Base-by-base conservation (phyloP, 2,888 invertebrate genomes). In the Eristalis arbustorum region DNA sequence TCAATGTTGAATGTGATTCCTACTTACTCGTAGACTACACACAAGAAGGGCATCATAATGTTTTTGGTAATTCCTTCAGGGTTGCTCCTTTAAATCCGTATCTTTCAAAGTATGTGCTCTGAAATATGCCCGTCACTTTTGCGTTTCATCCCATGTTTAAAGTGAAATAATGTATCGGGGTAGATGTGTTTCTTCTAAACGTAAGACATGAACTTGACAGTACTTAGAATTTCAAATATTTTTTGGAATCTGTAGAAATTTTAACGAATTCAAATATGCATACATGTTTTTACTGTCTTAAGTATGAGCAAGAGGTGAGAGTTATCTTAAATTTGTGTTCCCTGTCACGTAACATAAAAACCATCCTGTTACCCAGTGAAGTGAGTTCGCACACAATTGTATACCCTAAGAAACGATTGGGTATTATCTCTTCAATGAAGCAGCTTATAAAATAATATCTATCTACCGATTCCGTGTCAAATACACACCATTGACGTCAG, bases 401-500 rank as follows among this genome's bases (percentile, higher is more conserved):
- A 37, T 40, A 57, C n/a, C 69, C n/a, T 62, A 57, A 64, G 28
- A 63, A 23, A 23, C 59, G 25, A 66, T 78, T 59, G 23, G 34
- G 78, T 66, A 66, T 72, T 78, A 78, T 78, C 78, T 34, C 31
- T 10, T 34, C 71, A 57, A 72, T 78, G 71, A 59, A 78, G 64
- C 42, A 13, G 40, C 28, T 63, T 64, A 77, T 77, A 63, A 69
- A 69, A 57, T 63, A 25, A 28, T 69, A 77, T 63, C 13, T 62
- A 63, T 40, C 57, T 69, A 31, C 22, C 40, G 11, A 56, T 72
- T 18, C 76, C 18, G 31, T 59, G 37, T 64, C 42, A 59, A 63
- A 71, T 66, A 49, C 49, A 49, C 42, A 64, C 42, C 3, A 69
- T 75, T 81, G 81, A 81, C 81, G 81, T 81, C 81, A 81, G 34